Percentiles rank a stretch among this genome's conserved stretches.
Conservation (phyloP, 2,888 invertebrate genomes). For the Epistrophe eligans region DNA sequence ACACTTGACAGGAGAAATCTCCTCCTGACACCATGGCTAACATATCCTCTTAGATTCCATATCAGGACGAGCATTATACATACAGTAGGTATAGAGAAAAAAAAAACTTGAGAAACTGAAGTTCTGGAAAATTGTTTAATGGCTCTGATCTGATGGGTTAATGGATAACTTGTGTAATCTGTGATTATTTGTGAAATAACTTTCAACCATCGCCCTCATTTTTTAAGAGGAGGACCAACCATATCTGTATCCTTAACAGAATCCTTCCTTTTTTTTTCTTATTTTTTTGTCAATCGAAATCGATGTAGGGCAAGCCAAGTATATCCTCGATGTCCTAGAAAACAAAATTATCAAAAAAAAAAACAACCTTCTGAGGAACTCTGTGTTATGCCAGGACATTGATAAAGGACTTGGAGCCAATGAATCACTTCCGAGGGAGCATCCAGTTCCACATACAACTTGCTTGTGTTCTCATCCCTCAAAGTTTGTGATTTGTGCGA, state of each 20-base stretch:
- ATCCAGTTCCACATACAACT: not conserved
- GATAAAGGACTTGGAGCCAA: conserved; percentile 67
- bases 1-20: conserved; percentile 52
- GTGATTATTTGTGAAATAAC: conserved; percentile 76
- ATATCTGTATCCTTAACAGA: conserved; percentile 33
- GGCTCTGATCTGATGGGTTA: conserved; percentile 77
- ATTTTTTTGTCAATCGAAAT: conserved; percentile 61
- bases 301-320: conserved; percentile 52
- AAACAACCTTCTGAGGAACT: conserved; percentile 38
- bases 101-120: conserved; percentile 49
- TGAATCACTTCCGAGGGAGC: conserved; percentile 60
- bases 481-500: conserved; percentile 74
- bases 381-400: conserved; percentile 59
- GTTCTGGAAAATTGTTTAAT: conserved; percentile 77
- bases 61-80: not conserved
- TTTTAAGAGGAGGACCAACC: not conserved
- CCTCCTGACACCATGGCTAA: conserved; percentile 55
- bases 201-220: conserved; percentile 44
- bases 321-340: conserved; percentile 13
- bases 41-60: conserved; percentile 20
- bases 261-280: conserved; percentile 45
- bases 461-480: conserved; percentile 27
- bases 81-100: not conserved
- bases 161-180: conserved; percentile 78
- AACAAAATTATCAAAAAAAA: conserved; percentile 31